Conservation (phyloP, 2,797 vertebrate genomes). For the Pangasius macronema region DNA sequence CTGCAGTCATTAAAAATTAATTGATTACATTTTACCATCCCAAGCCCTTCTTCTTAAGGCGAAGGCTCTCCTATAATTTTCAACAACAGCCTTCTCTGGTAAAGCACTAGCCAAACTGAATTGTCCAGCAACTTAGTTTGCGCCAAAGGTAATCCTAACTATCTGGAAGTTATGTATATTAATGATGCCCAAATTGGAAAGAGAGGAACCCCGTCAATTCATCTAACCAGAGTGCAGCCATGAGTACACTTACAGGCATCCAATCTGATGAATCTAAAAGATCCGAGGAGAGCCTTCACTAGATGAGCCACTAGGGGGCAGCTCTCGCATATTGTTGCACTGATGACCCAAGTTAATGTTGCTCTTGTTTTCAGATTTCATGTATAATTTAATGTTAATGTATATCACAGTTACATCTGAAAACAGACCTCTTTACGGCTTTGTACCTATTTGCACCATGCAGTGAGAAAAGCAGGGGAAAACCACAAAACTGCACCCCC, state of each 20-base stretch:
- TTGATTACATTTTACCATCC: not conserved
- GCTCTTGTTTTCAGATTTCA: not conserved
- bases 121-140: not conserved
- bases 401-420: not conserved
- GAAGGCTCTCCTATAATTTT: not conserved
- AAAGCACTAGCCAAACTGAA: not conserved
- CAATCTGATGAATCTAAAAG: not conserved
- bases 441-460: slow-evolving; percentile 4
- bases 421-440: not conserved
- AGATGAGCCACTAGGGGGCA: slow-evolving; percentile 37
- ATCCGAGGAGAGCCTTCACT: not conserved
- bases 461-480: slow-evolving; percentile 32
- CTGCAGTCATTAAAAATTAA: not conserved
- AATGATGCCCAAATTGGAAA: not conserved
- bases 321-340: not conserved
- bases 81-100: not conserved
- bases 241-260: not conserved
- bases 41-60: not conserved
- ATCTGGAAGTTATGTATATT: not conserved
- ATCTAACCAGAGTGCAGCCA: not conserved
- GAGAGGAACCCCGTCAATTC: too few relatives aligned
- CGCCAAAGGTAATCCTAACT: too few relatives aligned
- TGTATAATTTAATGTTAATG: not conserved
- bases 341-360: not conserved
- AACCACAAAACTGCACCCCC: slow-evolving; percentile 40